Evolutionary conservation across 2,113 vertebrate genomes (phyloP), one percentile per base, ranked within the genome.

Genomic region (human): DNA sequence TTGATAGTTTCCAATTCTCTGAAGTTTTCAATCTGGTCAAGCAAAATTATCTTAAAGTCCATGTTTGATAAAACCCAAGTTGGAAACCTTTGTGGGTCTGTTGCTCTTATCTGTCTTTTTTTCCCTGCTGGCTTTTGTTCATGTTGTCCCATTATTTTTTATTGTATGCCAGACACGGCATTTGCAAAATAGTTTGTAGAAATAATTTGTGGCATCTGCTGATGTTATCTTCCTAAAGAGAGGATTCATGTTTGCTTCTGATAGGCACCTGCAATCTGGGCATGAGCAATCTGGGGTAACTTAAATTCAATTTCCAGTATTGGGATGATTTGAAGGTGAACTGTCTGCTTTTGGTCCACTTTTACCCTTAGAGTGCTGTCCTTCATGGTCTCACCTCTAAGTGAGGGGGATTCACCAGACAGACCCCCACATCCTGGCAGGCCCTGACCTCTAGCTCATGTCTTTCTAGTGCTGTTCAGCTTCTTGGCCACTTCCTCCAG

Each of bases 41-140:
- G 40, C 59, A 82, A 76, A 80, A 94, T 68, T 97, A 83, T 72
- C 85, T 76, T n/a, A 48, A 93, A 92, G 45, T 91, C 43, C 43
- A 32, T 80, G 90, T 68, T 93, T 95, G 73, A 61, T 64, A 57
- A 90, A 83, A 72, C 17, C 10, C 30, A n/a, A 78, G 9, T 92
- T 61, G 87, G 22, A n/a, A 79, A 43, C 13, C 30, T 32, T 66
- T 78, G 81, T 16, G 27, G 20, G 8, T 76, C 18, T 84, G 3
- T 40, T 94, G 66, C 57, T 89, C 70, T n/a, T 94, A n/a, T 73
- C 4, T 52, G 70, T 73, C 38, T 35, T 83, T 48, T 87, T 45
- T 61, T 35, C 35, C 48, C 72, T 81, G 30, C 9, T 84, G 81
- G 32, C 5, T 72, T 97, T 92, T 96, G 16, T 70, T 93, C 10